Percentiles rank a stretch among this genome's conserved stretches.
These are phyloP conservation scores for Pontoporia blainvillei DNA, from an alignment of 2,113 vertebrate species.

Conservation along the genomic window DNA sequence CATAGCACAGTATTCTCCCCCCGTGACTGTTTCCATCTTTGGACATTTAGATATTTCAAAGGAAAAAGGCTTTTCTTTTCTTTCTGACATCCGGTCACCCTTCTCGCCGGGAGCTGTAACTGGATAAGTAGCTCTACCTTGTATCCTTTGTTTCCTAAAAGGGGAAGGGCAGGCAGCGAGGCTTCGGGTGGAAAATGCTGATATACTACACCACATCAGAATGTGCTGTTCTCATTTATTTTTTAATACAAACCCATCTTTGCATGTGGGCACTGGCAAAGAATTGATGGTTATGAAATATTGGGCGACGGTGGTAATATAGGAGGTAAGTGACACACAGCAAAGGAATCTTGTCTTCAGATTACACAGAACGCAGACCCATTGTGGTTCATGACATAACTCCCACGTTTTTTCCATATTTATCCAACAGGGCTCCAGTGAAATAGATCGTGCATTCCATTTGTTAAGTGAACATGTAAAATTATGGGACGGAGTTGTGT, in stretches of 20 bases:
- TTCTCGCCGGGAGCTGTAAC: constrained; percentile 45
- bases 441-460: constrained; percentile 71
- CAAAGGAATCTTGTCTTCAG: constrained; percentile 80
- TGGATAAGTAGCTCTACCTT: background rate
- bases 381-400: constrained; percentile 76
- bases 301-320: constrained; percentile 62
- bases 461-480: constrained; percentile 70
- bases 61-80: constrained; percentile 4
- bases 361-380: constrained; percentile 74
- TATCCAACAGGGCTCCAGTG: constrained; percentile 74
- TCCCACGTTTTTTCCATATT: constrained; percentile 81
- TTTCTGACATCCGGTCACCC: constrained; percentile 28
- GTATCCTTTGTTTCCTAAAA: constrained; percentile 75
- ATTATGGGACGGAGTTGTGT: constrained; percentile 61
- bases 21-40: background rate
- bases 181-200: constrained; percentile 61
- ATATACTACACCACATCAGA: constrained; percentile 65
- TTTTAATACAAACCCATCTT: constrained; percentile 69
- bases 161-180: constrained; percentile 51
- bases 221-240: constrained; percentile 72
- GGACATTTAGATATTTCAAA: constrained; percentile 38
- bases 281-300: constrained; percentile 74
- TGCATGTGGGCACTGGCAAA: constrained; percentile 70
- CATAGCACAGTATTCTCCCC: background rate
- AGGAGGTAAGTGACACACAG: constrained; percentile 81